Evolutionary conservation across 1,140 invertebrate genomes (phyloP).

Genomic region (Leptonema lineaticorne): DNA sequence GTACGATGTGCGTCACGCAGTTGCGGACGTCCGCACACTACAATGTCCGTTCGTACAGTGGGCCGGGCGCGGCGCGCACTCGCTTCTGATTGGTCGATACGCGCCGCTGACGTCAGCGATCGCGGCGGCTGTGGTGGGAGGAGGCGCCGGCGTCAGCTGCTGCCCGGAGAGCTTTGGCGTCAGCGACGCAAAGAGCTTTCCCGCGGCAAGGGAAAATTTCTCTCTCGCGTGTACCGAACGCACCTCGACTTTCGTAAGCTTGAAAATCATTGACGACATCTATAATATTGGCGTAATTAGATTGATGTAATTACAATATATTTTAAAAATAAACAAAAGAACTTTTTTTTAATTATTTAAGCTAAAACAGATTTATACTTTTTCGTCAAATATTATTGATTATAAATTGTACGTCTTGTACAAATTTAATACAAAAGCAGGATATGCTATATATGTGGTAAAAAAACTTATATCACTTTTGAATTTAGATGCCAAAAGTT

Average conservation of each 20-base stretch:
- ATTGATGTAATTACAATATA: too few relatives aligned
- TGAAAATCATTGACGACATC: background rate
- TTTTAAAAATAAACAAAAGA: too few relatives aligned
- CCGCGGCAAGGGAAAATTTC: slow-evolving; percentile 7
- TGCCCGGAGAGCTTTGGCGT: slow-evolving; percentile 8
- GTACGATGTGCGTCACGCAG: background rate
- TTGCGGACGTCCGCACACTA: slow-evolving; percentile 15
- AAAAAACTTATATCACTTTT: too few relatives aligned
- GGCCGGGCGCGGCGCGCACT: slow-evolving; percentile 28
- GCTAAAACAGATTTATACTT: too few relatives aligned
- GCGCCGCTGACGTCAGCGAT: slow-evolving; percentile 24
- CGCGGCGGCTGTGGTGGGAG: background rate
- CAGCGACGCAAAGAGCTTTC: background rate
- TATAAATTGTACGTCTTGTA: too few relatives aligned
- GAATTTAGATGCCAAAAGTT: too few relatives aligned
- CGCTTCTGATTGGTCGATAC: slow-evolving; percentile 36
- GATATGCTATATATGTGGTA: too few relatives aligned
- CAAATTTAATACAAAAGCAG: too few relatives aligned
- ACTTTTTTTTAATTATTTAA: too few relatives aligned
- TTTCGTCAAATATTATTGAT: too few relatives aligned
- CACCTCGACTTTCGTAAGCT: too few relatives aligned
- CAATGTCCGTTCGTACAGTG: slow-evolving; percentile 14
- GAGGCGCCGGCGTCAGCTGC: slow-evolving; percentile 34
- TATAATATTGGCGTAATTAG: too few relatives aligned
- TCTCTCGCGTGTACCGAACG: background rate